Conservation (phyloP, 2,113 vertebrate genomes). For the Mirza zaza region DNA sequence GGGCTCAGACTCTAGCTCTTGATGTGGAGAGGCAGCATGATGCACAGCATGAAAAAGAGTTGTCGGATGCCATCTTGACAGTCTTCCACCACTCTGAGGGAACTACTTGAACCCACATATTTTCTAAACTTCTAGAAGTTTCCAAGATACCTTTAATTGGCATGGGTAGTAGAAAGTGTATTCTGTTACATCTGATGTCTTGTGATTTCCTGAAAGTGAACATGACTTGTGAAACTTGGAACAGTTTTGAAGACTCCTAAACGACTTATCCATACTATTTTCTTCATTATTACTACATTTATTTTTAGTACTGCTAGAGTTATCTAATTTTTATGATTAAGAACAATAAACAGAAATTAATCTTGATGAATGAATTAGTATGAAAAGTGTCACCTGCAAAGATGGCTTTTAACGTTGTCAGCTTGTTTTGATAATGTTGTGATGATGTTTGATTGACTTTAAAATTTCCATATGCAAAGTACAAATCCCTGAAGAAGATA, state of each 20-base stretch:
- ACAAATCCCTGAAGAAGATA: neutral
- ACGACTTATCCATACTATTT: neutral
- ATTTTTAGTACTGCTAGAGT: conserved; percentile 22
- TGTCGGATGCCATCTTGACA: neutral
- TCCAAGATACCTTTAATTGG: neutral
- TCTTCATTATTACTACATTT: neutral
- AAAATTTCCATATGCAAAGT: neutral
- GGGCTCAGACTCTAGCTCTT: neutral
- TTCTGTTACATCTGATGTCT: neutral
- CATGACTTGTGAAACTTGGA: neutral
- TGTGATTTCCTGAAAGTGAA: neutral
- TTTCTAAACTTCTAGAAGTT: neutral
- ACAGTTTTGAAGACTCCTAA: neutral
- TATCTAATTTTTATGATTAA: conserved; percentile 43
- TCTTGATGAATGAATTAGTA: conserved; percentile 14
- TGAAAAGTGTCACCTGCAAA: neutral
- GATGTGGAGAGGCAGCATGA: neutral
- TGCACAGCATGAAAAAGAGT: neutral
- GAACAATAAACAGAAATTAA: conserved; percentile 37
- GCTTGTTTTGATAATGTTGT: neutral
- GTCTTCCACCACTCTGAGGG: neutral
- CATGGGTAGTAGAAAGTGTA: neutral
- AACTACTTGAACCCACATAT: neutral
- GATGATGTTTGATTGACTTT: conserved; percentile 22
- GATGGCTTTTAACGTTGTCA: neutral